These are phyloP conservation scores for Actinernus sp. DNA, from an alignment of 92 coral and sea anemone species.

Conservation along the genomic window DNA sequence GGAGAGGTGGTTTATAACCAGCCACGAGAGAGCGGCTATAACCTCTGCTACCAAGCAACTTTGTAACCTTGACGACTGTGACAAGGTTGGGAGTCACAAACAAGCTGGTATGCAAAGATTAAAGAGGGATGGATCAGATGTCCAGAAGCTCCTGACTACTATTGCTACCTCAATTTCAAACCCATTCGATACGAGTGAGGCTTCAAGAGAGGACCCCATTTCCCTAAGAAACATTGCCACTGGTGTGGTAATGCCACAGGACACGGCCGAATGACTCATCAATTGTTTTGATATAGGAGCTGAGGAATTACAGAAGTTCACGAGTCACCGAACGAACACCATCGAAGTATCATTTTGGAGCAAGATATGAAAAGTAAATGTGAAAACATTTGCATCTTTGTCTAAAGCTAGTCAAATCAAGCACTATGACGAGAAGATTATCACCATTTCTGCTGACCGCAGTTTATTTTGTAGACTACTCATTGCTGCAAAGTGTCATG, in stretches of 20 bases:
- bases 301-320: conserved; percentile 29
- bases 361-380: conserved; percentile 26
- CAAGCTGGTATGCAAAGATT: conserved; percentile 48
- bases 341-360: conserved; percentile 57
- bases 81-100: conserved; percentile 57
- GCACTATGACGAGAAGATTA: conserved; percentile 48
- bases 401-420: conserved; percentile 25
- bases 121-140: conserved; percentile 60
- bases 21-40: conserved; percentile 48
- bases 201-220: conserved; percentile 37
- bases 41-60: conserved; percentile 41
- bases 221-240: conserved; percentile 57
- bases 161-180: conserved; percentile 48
- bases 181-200: conserved; percentile 54
- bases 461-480: conserved; percentile 35
- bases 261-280: conserved; percentile 35
- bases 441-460: conserved; percentile 58
- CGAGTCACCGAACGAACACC: conserved; percentile 23
- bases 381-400: conserved; percentile 59
- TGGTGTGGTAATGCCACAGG: conserved; percentile 56
- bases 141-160: conserved; percentile 52
- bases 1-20: conserved; percentile 51
- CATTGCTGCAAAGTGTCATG: conserved; percentile 27
- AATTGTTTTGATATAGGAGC: conserved; percentile 23
- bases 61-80: conserved; percentile 21